Percentiles rank a stretch among this genome's conserved stretches.
Conservation (phyloP, 2,113 vertebrate species). For the Heloderma charlesbogerti region DNA sequence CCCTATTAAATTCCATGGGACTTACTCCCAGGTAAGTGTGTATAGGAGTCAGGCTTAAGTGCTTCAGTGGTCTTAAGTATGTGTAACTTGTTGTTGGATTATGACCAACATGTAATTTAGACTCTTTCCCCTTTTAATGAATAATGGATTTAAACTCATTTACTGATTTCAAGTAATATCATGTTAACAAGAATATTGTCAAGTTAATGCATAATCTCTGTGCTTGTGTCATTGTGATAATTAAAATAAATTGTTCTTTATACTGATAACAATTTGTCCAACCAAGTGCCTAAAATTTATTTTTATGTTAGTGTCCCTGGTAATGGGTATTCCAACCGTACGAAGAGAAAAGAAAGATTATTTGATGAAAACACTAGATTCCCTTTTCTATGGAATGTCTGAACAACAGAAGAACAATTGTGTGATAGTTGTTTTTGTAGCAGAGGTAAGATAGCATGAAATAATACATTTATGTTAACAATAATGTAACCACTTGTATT, state of each 20-base stretch:
- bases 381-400: conserved; percentile 81
- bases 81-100: background rate
- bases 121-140: background rate
- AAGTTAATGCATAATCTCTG: background rate
- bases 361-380: conserved; percentile 83
- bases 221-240: background rate
- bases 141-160: background rate
- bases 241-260: background rate
- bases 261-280: background rate
- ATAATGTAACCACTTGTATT: background rate
- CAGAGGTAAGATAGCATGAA: conserved; percentile 80
- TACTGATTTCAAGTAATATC: background rate
- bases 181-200: background rate
- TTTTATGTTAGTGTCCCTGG: conserved; percentile 83
- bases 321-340: conserved; percentile 89
- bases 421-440: conserved; percentile 86
- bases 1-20: no score
- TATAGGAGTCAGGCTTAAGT: no score
- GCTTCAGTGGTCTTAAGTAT: no score
- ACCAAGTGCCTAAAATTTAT: background rate
- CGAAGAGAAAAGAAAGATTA: conserved; percentile 84
- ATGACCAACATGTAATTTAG: background rate
- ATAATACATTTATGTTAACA: background rate
- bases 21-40: no score
- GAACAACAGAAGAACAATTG: conserved; percentile 77